phyloP scores from a whole-genome alignment of 2,113 vertebrate species.

The Eretmochelys imbricata region DNA sequence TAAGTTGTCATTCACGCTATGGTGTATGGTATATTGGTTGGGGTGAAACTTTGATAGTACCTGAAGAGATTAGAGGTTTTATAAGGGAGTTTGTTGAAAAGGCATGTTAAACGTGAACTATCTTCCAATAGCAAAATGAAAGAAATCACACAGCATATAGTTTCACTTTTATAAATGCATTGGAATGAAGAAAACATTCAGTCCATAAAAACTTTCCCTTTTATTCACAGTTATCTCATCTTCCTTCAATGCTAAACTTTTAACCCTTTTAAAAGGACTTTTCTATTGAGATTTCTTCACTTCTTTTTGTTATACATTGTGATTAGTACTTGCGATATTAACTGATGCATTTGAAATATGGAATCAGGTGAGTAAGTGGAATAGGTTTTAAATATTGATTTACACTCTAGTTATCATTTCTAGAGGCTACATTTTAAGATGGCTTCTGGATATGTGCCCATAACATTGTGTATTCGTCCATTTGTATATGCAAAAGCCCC shows the following conservation, averaged over 20 bases:
- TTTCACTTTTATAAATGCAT: not conserved
- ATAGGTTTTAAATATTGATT: not conserved
- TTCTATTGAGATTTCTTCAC: not conserved
- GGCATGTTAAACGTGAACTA: not conserved
- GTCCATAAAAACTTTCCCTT: not conserved
- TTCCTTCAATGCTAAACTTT: not conserved
- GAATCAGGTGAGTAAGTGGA: not conserved
- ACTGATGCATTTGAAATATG: not conserved
- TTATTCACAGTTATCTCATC: not conserved
- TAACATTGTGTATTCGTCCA: not conserved
- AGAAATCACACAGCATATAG: not conserved
- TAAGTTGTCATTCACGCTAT: not conserved
- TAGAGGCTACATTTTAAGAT: not conserved
- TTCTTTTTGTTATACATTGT: not conserved
- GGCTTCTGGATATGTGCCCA: not conserved
- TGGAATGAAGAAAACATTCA: not conserved
- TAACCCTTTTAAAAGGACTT: not conserved
- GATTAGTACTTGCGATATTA: not conserved
- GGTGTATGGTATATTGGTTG: not conserved
- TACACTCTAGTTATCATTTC: not conserved
- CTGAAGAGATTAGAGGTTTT: not conserved
- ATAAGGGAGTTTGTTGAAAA: not conserved
- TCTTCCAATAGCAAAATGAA: not conserved
- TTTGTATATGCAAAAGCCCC: not conserved
- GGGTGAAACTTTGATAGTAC: not conserved